Percentiles rank a stretch among this genome's conserved stretches.
phyloP scores from a whole-genome alignment of 2,888 invertebrate genomes.

The Lacanobia oleracea region DNA sequence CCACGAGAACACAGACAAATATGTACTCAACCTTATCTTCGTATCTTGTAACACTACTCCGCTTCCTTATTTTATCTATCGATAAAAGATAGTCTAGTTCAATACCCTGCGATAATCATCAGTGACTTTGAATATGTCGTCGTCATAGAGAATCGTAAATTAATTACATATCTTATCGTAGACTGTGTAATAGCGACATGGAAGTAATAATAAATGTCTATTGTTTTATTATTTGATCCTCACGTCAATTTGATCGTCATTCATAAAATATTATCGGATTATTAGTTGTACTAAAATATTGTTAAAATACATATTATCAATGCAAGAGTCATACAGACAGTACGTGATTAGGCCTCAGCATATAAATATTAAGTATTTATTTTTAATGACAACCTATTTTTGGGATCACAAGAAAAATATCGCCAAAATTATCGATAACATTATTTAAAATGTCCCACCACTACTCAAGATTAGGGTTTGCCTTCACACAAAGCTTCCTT shows the following conservation, averaged over 20 bases:
- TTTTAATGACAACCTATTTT: no score
- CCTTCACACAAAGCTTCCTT: conserved; percentile 79
- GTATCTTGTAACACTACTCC: conserved; percentile 42
- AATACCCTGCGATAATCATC: conserved; percentile 46
- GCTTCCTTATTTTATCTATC: conserved; percentile 55
- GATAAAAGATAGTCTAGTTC: conserved; percentile 62
- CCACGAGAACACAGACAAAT: conserved; percentile 31
- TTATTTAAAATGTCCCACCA: conserved; percentile 60
- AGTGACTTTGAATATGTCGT: neutral
- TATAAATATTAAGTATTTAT: neutral
- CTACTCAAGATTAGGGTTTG: conserved; percentile 82
- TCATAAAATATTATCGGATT: conserved; percentile 8
- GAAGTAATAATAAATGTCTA: conserved; percentile 19
- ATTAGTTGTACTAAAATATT: conserved; percentile 11
- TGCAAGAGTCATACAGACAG: neutral
- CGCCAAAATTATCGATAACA: conserved; percentile 34
- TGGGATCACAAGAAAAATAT: no score
- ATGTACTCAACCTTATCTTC: conserved; percentile 51
- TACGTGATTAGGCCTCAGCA: neutral
- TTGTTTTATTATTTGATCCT: conserved; percentile 8
- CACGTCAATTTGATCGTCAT: no score
- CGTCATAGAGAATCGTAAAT: conserved; percentile 17
- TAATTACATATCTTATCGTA: conserved; percentile 38
- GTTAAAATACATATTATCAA: neutral
- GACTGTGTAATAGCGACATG: neutral